Base-by-base conservation (phyloP, 1,140 invertebrate genomes). In the Ceratosolen solmsi region DNA sequence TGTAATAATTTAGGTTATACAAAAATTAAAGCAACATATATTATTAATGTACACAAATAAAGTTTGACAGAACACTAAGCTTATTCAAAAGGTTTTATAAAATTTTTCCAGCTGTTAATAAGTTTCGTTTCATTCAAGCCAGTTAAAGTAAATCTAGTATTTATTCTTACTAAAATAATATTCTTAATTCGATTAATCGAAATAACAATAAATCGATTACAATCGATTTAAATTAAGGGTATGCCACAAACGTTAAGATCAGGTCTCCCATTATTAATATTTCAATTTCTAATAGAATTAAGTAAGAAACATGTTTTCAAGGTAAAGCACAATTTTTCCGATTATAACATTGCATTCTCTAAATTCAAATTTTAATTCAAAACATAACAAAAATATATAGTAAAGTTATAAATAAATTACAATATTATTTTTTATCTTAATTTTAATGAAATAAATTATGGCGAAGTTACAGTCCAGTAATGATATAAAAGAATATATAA, bases 21-120 rank as follows among this genome's bases (percentile, higher is more conserved):
- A 68, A 36, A 63, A 68, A 68, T 0, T 20, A 36, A 38, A 68
- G 5, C 33, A 68, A 33, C 4, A 22, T 2, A 9, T 68, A 68
- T 68, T 68, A n/a, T 68, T 17, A 38, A 68, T 1, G 0, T 7
- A 68, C 33, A 63, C 38, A n/a, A 68, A 38, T 65, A 1, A 68
- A 38, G 36, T n/a, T 63, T n/a, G 22, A 22, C 7, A 68, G 38
- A 68, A 38, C 5, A 68, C n/a, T 38, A 0, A 68, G 22, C 22
- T 38, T 68, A 7, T 9, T 15, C 4, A 36, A 68, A 36, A 38
- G 13, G 22, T 68, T 68, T 68, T 33, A 68, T 33, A 38, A 54
- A 63, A 38, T 68, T 68, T 68, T 68, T 68, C 63, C 63, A 68
- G 63, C 63, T 68, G 63, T 68, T 68, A 68, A 63, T 68, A 33